phyloP scores from a whole-genome alignment of 2,888 invertebrate genomes.

The Pheosia gnoma region DNA sequence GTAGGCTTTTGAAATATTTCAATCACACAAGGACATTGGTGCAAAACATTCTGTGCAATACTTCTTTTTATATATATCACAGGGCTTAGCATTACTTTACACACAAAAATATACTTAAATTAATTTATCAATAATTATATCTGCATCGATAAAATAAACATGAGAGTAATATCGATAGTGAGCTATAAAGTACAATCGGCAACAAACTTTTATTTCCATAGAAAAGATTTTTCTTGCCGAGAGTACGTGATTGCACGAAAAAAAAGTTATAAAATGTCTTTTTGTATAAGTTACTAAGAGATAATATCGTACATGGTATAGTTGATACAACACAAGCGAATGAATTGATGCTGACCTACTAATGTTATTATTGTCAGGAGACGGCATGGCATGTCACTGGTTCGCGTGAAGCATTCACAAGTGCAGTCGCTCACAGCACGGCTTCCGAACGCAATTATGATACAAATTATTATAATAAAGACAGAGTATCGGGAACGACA shows the following conservation, averaged over 20 bases:
- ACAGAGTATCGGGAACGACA: too few species aligned
- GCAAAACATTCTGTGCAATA: constrained; percentile 60
- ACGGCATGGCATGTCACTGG: constrained; percentile 4
- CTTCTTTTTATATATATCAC: constrained; percentile 61
- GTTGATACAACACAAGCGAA: not conserved
- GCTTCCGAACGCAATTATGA: not conserved
- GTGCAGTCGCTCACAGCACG: not conserved
- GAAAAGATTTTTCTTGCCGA: constrained; percentile 7
- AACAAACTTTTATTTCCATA: constrained; percentile 6
- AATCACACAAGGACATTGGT: constrained; percentile 30
- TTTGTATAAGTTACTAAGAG: not conserved
- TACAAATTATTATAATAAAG: not conserved
- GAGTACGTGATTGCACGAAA: constrained; percentile 1
- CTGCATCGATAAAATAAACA: constrained; percentile 38
- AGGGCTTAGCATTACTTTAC: constrained; percentile 62
- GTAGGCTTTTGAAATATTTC: not conserved
- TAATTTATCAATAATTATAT: constrained; percentile 41
- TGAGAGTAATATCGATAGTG: constrained; percentile 40
- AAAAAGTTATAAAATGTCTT: not conserved
- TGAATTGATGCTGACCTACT: not conserved
- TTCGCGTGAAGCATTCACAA: not conserved
- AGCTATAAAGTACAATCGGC: constrained; percentile 28
- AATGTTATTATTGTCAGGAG: constrained; percentile 42
- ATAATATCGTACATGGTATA: not conserved
- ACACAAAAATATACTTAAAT: constrained; percentile 58